Conservation (phyloP, 2,797 vertebrate genomes). For the Argyrosomus regius region DNA sequence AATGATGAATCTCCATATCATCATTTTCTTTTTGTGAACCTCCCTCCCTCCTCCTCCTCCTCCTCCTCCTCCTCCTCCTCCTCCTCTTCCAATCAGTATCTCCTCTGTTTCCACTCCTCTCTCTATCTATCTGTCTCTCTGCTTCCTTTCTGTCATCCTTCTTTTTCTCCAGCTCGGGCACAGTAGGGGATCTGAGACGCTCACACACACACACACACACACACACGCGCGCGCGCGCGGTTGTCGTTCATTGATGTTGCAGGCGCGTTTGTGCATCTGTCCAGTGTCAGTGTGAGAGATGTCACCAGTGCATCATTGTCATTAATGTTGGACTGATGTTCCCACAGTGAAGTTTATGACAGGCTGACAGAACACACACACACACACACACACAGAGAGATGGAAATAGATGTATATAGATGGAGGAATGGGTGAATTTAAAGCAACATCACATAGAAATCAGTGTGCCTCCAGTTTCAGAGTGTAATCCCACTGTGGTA, state of each 20-base stretch:
- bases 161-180: conserved; percentile 19
- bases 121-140: conserved; percentile 12
- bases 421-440: too few species aligned
- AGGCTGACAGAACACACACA: conserved; percentile 23
- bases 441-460: too few species aligned
- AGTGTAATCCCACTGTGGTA: too few species aligned
- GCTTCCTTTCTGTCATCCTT: conserved; percentile 29
- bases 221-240: not conserved
- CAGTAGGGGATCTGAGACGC: conserved; percentile 19
- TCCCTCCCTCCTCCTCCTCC: not conserved
- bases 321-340: conserved; percentile 63
- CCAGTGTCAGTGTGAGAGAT: conserved; percentile 68
- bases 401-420: not conserved
- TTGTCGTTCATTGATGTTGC: conserved; percentile 50
- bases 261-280: conserved; percentile 69
- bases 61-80: not conserved
- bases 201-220: conserved; percentile 10
- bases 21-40: conserved; percentile 29
- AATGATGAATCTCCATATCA: conserved; percentile 35
- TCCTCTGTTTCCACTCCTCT: conserved; percentile 11
- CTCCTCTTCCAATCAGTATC: not conserved
- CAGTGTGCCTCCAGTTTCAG: too few species aligned
- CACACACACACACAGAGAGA: not conserved
- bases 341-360: conserved; percentile 43
- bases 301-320: conserved; percentile 67